phyloP scores from a whole-genome alignment of 2,113 vertebrate genomes.

The Pedionomus torquatus region DNA sequence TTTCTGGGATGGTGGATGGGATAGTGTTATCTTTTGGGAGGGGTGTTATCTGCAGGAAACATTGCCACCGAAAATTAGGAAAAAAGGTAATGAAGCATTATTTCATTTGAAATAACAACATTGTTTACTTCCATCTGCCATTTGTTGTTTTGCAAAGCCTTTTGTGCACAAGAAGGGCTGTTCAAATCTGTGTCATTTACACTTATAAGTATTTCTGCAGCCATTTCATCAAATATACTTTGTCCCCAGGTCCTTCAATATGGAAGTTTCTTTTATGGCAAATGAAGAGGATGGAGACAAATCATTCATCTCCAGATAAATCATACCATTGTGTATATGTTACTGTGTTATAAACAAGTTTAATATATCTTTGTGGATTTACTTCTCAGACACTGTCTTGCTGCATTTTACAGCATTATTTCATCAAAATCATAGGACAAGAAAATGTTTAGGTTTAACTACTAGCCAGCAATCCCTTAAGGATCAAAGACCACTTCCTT shows the following conservation, averaged over 20 bases:
- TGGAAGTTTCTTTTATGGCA: not conserved
- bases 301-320: not conserved
- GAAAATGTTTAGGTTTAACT: not conserved
- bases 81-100: not conserved
- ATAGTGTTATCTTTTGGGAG: not conserved
- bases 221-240: not conserved
- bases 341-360: not conserved
- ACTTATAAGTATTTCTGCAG: not conserved
- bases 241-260: not conserved
- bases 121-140: not conserved
- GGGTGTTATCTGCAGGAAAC: not conserved
- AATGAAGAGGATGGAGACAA: not conserved
- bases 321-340: not conserved
- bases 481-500: not conserved
- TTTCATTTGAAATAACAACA: not conserved
- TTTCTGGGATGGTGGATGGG: fast-evolving
- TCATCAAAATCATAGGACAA: not conserved
- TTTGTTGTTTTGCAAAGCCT: not conserved
- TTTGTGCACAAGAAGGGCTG: not conserved
- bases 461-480: not conserved
- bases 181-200: not conserved
- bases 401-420: not conserved
- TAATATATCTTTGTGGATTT: not conserved
- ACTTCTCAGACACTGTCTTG: not conserved
- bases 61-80: not conserved